Percentiles rank a stretch among this genome's conserved stretches.
Evolutionary conservation across 2,888 invertebrate species (phyloP).

Genomic region (Brachyptera putata): DNA sequence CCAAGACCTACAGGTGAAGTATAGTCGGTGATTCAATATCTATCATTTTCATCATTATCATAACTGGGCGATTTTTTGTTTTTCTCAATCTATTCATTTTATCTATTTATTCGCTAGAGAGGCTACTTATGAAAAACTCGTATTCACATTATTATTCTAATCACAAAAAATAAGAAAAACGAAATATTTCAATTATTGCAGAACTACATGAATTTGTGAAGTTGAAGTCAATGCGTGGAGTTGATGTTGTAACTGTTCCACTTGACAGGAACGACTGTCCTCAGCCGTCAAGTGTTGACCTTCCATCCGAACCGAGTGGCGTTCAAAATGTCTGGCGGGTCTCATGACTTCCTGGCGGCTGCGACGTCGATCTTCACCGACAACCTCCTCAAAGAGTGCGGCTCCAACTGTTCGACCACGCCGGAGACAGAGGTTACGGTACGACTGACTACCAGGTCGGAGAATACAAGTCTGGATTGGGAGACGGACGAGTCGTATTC

Average conservation of each 20-base stretch:
- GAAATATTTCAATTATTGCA: no score
- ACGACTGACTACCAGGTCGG: conserved; percentile 42
- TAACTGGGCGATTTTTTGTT: no score
- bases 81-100: no score
- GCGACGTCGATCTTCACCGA: conserved; percentile 46
- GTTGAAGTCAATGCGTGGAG: no score
- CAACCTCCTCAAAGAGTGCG: conserved; percentile 58
- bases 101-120: no score
- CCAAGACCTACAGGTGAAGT: conserved; percentile 55
- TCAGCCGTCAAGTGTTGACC: conserved; percentile 20
- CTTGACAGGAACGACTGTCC: conserved; percentile 26
- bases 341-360: not conserved
- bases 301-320: conserved; percentile 22
- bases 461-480: conserved; percentile 56
- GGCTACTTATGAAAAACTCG: no score
- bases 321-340: not conserved
- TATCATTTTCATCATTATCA: no score
- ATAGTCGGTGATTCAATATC: not conserved
- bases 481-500: conserved; percentile 65
- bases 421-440: conserved; percentile 53
- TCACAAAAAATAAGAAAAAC: no score
- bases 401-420: conserved; percentile 46
- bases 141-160: no score
- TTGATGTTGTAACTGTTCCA: no score
- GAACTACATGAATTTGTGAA: no score